A percentile compares a stretch with the other conserved stretches of the same genome.
Evolutionary conservation across 2,888 invertebrate species (phyloP).

Genomic region (Antheraea yamamai): DNA sequence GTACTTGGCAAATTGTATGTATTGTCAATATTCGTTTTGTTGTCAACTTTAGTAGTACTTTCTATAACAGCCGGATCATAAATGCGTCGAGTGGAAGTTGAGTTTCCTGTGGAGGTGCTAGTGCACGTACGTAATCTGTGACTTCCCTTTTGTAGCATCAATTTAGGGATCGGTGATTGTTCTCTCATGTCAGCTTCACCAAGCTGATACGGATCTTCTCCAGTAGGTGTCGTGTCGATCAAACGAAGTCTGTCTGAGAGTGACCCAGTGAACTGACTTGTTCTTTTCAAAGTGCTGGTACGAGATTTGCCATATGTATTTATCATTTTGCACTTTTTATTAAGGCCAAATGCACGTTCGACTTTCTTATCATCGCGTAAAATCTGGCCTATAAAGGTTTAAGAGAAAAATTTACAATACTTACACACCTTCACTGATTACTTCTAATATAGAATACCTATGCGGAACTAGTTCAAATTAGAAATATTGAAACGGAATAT

Average conservation of each 20-base stretch:
- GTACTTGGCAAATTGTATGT: conserved; percentile 48
- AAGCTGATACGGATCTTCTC: conserved; percentile 72
- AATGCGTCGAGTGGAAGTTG: conserved; percentile 46
- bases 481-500: neutral
- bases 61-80: conserved; percentile 53
- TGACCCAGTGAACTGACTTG: conserved; percentile 60
- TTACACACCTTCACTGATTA: neutral
- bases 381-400: conserved; percentile 47
- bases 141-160: conserved; percentile 69
- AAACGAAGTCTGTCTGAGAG: conserved; percentile 66
- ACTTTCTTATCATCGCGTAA: conserved; percentile 51
- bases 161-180: conserved; percentile 74
- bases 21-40: conserved; percentile 43
- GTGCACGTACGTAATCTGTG: conserved; percentile 57
- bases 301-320: conserved; percentile 63
- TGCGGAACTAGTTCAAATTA: neutral
- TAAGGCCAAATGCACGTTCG: conserved; percentile 52
- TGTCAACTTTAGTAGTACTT: conserved; percentile 34
- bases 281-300: conserved; percentile 45
- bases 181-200: conserved; percentile 75
- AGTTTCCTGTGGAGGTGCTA: conserved; percentile 38
- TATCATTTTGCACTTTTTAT: conserved; percentile 66
- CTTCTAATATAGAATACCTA: neutral
- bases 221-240: conserved; percentile 73
- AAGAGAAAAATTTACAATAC: neutral